phyloP scores from a whole-genome alignment of 92 coral and sea anemone species.

The Paragorgia papillata region DNA sequence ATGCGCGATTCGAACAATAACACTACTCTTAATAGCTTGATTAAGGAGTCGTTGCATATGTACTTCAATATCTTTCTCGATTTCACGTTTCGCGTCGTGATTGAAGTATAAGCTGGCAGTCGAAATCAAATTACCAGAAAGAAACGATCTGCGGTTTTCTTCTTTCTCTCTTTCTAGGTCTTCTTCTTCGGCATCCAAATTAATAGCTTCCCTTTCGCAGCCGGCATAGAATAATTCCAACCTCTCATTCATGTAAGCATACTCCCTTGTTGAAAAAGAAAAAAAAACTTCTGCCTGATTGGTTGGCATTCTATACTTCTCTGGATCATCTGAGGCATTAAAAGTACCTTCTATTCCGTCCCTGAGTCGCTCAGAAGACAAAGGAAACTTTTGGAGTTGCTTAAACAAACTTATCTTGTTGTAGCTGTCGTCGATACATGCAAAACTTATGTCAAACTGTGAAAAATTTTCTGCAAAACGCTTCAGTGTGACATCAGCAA shows the following conservation, averaged over 20 bases:
- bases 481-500: constrained; percentile 62
- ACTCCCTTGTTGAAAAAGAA: constrained; percentile 61
- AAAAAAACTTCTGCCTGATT: constrained; percentile 63
- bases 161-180: constrained; percentile 50
- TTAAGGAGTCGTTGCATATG: constrained; percentile 74
- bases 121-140: constrained; percentile 81
- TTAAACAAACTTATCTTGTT: constrained; percentile 22
- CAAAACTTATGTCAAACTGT: constrained; percentile 56
- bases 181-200: constrained; percentile 52
- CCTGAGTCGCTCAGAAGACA: constrained; percentile 59
- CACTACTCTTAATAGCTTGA: constrained; percentile 57
- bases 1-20: constrained; percentile 75
- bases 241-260: constrained; percentile 64
- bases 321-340: constrained; percentile 26
- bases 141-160: constrained; percentile 68
- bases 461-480: constrained; percentile 74
- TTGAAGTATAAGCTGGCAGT: constrained; percentile 69
- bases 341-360: constrained; percentile 60
- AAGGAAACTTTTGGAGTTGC: constrained; percentile 39
- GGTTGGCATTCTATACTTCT: constrained; percentile 69
- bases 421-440: constrained; percentile 48
- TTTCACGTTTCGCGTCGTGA: constrained; percentile 75
- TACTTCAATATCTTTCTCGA: constrained; percentile 64
- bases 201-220: constrained; percentile 55
- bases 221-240: constrained; percentile 70